Conservation (phyloP, 2,797 vertebrate species). For the Hoplostethus atlanticus region DNA sequence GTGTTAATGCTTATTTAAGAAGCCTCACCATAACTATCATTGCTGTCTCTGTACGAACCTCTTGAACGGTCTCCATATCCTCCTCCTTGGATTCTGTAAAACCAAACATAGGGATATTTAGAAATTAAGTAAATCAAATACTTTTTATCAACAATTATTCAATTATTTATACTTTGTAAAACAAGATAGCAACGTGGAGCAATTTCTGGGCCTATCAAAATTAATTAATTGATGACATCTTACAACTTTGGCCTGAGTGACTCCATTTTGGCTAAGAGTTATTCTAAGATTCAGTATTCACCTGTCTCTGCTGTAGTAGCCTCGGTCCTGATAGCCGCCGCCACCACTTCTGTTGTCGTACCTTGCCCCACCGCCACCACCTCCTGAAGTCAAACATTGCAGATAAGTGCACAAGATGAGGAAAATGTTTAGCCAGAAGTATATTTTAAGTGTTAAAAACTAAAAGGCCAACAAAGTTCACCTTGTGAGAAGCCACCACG, state of each 20-base stretch:
- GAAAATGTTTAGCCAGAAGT: not conserved
- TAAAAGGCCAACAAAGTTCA: not conserved
- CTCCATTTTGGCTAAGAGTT: not conserved
- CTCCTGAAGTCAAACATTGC: conserved; percentile 25
- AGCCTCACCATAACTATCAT: conserved; percentile 48
- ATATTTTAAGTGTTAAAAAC: not conserved
- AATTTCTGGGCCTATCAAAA: not conserved
- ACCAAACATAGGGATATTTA: not conserved
- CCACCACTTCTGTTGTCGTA: conserved; percentile 49
- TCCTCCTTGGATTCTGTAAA: conserved; percentile 48
- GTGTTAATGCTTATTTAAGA: conserved; percentile 22
- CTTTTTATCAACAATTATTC: not conserved
- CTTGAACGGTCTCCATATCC: conserved; percentile 50
- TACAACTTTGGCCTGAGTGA: not conserved
- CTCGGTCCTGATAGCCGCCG: conserved; percentile 28
- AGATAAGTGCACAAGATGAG: not conserved
- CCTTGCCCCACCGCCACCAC: conserved; percentile 43
- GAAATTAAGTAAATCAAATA: not conserved
- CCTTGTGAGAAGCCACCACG: conserved; percentile 52
- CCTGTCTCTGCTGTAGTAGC: conserved; percentile 55
- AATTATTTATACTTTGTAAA: not conserved
- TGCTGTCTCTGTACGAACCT: conserved; percentile 52
- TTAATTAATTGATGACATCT: not conserved
- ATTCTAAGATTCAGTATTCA: conserved; percentile 11
- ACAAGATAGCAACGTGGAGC: not conserved